Evolutionary conservation across 2,113 vertebrate genomes (phyloP).

Genomic region (Labeo catla): DNA sequence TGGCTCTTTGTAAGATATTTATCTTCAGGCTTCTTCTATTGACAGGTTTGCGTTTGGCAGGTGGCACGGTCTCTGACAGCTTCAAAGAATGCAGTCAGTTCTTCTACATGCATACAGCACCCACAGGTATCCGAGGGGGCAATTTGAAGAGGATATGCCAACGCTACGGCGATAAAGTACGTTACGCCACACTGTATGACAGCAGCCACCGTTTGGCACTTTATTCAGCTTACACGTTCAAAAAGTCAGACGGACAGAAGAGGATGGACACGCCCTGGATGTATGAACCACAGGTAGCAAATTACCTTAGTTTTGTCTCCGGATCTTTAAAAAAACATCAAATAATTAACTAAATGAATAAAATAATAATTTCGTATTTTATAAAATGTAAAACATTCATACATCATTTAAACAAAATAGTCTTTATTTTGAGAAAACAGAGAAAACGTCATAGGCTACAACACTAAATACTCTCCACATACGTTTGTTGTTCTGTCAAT

Average conservation of each 20-base stretch:
- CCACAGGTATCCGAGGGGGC: slow-evolving; percentile 62
- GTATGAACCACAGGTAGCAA: slow-evolving; percentile 75
- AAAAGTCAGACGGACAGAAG: slow-evolving; percentile 73
- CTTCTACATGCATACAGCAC: slow-evolving; percentile 70
- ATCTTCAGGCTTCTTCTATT: slow-evolving; percentile 55
- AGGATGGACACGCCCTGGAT: slow-evolving; percentile 76
- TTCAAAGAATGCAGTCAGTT: slow-evolving; percentile 73
- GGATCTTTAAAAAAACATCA: not conserved
- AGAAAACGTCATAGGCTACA: not conserved
- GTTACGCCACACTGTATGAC: slow-evolving; percentile 75
- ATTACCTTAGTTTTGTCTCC: not conserved
- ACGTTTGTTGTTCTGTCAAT: not conserved
- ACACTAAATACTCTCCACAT: not conserved
- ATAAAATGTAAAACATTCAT: not conserved
- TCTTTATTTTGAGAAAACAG: not conserved
- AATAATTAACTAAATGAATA: not conserved
- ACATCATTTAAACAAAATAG: not conserved
- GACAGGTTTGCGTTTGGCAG: slow-evolving; percentile 28
- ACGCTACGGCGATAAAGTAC: slow-evolving; percentile 64
- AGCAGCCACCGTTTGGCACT: slow-evolving; percentile 61
- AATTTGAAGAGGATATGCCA: slow-evolving; percentile 70
- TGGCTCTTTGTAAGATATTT: slow-evolving; percentile 49
- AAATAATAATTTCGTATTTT: not conserved
- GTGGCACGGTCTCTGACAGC: slow-evolving; percentile 62
- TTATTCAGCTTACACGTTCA: slow-evolving; percentile 76